Evolutionary conservation across 2,113 vertebrate genomes (phyloP), one percentile per base, ranked within the genome.

Genomic region (Chaetorhynchus papuensis): DNA sequence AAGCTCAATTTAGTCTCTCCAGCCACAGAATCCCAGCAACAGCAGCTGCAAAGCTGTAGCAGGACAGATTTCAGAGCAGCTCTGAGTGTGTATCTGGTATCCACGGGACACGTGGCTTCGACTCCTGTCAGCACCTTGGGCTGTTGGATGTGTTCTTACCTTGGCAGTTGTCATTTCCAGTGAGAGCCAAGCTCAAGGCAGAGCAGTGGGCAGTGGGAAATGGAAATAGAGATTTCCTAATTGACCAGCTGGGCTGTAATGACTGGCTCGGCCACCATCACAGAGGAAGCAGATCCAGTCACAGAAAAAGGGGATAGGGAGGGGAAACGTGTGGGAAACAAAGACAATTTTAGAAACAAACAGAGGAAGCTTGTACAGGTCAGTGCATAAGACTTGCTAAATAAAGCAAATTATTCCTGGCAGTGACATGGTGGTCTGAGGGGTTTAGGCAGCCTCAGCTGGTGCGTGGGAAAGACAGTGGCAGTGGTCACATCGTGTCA

Each of bases 321-420:
- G 39, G 64, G 64, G 64, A 47, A 90, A 65, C 28, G 23, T 42
- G 35, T 82, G 77, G 69, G 91, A 87, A 96, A 69, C 93, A 61
- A 76, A 87, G 87, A 41, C 52, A 50, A 13, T 74, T 94, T 93
- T 95, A 90, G 91, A 90, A 90, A 94, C 93, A 95, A 95, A 92
- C 30, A 89, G 74, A 94, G 94, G 93, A 97, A 96, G 68, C 47
- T 92, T 77, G 83, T 70, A 44, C 42, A 45, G 75, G 65, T 59
- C 72, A 64, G 2, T 87, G 69, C 0, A 1, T 72, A 75, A 84
- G 61, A 13, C 41, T 64, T 33, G 39, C 93, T 96, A 93, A 94
- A 91, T 76, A 91, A 94, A 94, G 74, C 53, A 28, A 33, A 61
- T 59, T 86, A 5, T 95, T 95, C 77, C 70, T 87, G 87, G 84